Evolutionary conservation across 2,113 vertebrate genomes (phyloP).

Genomic region (Ondatra zibethicus): DNA sequence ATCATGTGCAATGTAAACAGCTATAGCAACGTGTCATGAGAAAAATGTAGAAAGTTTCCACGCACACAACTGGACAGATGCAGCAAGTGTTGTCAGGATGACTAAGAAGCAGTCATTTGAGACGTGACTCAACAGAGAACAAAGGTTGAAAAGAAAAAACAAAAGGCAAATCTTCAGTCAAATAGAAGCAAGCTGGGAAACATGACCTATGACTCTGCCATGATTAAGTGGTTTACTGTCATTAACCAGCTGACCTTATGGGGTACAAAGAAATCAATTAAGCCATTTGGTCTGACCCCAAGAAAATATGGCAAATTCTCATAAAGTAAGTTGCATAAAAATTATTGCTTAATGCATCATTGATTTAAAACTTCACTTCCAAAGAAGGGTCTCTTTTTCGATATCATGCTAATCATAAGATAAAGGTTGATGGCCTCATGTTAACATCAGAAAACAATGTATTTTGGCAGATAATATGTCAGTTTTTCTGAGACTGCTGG

Average conservation of each 20-base stretch:
- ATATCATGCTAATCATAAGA: background rate
- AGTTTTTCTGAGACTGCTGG: background rate
- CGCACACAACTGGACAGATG: background rate
- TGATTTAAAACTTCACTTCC: background rate
- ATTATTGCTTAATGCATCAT: background rate
- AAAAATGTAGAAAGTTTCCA: conserved; percentile 22
- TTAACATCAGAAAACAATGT: background rate
- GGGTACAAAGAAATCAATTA: conserved; percentile 33
- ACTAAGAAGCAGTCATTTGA: conserved; percentile 54
- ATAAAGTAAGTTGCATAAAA: conserved; percentile 54
- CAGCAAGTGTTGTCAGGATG: background rate
- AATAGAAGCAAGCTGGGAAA: background rate
- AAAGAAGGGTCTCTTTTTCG: background rate
- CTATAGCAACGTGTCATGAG: conserved; percentile 8
- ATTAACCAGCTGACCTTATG: conserved; percentile 63
- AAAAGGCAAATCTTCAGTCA: conserved; percentile 23
- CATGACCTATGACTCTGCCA: background rate
- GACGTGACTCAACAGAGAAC: conserved; percentile 26
- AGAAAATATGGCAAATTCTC: conserved; percentile 26
- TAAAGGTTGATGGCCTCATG: background rate
- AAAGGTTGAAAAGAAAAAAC: background rate
- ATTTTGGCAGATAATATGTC: background rate
- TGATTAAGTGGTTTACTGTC: conserved; percentile 53
- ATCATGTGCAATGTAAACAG: background rate
- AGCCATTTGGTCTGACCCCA: conserved; percentile 35